Base-by-base conservation (phyloP, 2,888 invertebrate species). In the Trachelus iudaicus region DNA sequence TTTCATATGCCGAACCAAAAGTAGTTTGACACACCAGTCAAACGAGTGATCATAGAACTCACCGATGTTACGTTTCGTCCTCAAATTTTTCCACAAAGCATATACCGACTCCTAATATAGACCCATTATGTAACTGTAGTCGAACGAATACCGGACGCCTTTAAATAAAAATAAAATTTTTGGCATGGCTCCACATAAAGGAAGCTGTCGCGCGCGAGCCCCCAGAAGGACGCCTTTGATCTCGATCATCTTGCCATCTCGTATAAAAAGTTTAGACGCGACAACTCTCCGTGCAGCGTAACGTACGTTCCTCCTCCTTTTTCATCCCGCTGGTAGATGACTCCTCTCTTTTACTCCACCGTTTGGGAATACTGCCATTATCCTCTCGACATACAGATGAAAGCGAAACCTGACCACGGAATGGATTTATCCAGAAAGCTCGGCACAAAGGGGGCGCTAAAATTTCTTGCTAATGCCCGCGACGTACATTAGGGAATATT, bases 361-460 rank as follows among this genome's bases (percentile, higher is more conserved):
- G 86, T 89, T 89, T 87, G 90, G 89, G 90, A 90, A 90, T 89
- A 90, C 88, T 87, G 83, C 89, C 89, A 89, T 89, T 89, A 88
- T 87, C 86, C 89, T 86, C 87, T 85, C 85, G 82, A 83, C 86
- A 83, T 79, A 85, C 86, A 89, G 89, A 89, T 89, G 89, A 89
- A 89, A 89, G 89, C 86, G 87, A 89, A 90, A 88, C 87, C 88
- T 89, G 87, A 89, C 89, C 89, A 84, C 88, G 84, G 81, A 87
- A 88, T 88, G 86, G 88, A 88, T 88, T 89, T 90, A 88, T 87
- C 86, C 84, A 78, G 80, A 81, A 85, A 83, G 83, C 77, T 81
- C 81, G 80, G 78, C 82, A 84, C 85, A 86, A 84, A 86, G 81
- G 83, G 31, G 71, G 81, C 75, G 82, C 81, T 79, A 82, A 86